Base-by-base conservation (phyloP, 1,140 invertebrate genomes). In the Platorchestia sp. region DNA sequence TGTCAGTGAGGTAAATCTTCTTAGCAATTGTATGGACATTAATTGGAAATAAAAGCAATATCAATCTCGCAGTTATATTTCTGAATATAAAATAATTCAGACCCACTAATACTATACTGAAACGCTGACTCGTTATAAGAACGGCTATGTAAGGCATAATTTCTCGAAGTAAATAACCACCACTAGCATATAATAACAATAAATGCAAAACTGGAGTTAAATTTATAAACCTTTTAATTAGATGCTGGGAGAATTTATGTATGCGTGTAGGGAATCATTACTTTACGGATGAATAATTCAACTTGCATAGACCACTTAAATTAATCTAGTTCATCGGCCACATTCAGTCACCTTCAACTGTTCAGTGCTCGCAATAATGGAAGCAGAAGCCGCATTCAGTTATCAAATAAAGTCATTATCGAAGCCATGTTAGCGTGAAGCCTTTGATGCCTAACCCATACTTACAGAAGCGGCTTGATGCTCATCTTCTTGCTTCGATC, bases 331-430 rank as follows among this genome's bases (percentile, higher is more conserved):
- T 75, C 14, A 75, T 75, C 59, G 27, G 59, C 10, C 59, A 75
- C 7, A 27, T 75, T 75, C 59, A 75, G 59, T 75, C 27, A 75
- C 3, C 59, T 27, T 75, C 10, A 36, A 75, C 59, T 22, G 59
- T 75, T 22, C 59, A 75, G 1, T 36, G 59, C 36, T 36, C 10
- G 59, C 59, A 75, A 75, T 75, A 22, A 75, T 36, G 59, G 27
- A 22, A 75, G 59, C 59, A 75, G 59, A 27, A 75, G 59, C 59
- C 36, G 27, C 59, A 22, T 75, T 36, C 59, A 75, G 59, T 36
- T 36, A 75, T 75, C 59, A 75, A 45, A 93, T 93, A 93, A 44
- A 93, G 91, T 93, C 91, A 93, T 93, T 93, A 93, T 93, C 44
- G 43, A 93, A 44, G 10, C 36, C 91, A 93, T 93, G 41, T 42